phyloP scores from a whole-genome alignment of 2,888 invertebrate genomes.

The Acronicta aceris region DNA sequence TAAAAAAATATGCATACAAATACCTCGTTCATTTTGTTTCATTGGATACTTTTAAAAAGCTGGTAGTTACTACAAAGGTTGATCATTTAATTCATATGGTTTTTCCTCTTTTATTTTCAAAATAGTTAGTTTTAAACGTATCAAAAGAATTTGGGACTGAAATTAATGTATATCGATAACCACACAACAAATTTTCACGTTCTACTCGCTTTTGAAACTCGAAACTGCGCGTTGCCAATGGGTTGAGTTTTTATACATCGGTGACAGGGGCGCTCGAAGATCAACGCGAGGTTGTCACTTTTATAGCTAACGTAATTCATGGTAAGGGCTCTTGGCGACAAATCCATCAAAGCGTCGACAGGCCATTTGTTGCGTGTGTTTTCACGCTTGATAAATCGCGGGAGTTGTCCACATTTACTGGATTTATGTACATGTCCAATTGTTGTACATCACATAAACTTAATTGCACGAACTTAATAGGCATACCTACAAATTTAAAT shows the following conservation, averaged over 20 bases:
- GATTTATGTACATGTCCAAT: slow-evolving; percentile 80
- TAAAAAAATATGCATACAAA: too few relatives aligned
- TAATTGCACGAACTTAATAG: slow-evolving; percentile 68
- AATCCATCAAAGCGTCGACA: slow-evolving; percentile 87
- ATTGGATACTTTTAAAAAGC: too few relatives aligned
- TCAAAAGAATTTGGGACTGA: slow-evolving; percentile 19
- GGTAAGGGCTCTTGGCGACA: slow-evolving; percentile 85
- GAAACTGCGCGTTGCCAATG: slow-evolving; percentile 49
- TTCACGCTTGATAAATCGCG: slow-evolving; percentile 86
- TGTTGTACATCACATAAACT: slow-evolving; percentile 76
- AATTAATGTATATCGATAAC: slow-evolving; percentile 26
- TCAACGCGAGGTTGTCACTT: slow-evolving; percentile 68
- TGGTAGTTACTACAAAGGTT: too few relatives aligned
- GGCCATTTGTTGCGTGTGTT: slow-evolving; percentile 87
- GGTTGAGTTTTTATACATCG: slow-evolving; percentile 59
- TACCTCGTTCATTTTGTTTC: too few relatives aligned
- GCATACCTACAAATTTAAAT: slow-evolving; percentile 22
- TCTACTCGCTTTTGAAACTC: slow-evolving; percentile 54
- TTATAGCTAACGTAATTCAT: slow-evolving; percentile 74
- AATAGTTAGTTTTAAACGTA: slow-evolving; percentile 1
- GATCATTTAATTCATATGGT: too few relatives aligned
- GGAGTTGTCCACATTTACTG: slow-evolving; percentile 83
- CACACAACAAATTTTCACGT: slow-evolving; percentile 48
- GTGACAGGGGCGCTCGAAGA: slow-evolving; percentile 63
- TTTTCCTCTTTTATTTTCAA: too few relatives aligned